A percentile compares a stretch with the other conserved stretches of the same genome.
These are phyloP conservation scores for Drosophila lacertosa DNA, from an alignment of 1,140 invertebrate species.

Conservation along the genomic window DNA sequence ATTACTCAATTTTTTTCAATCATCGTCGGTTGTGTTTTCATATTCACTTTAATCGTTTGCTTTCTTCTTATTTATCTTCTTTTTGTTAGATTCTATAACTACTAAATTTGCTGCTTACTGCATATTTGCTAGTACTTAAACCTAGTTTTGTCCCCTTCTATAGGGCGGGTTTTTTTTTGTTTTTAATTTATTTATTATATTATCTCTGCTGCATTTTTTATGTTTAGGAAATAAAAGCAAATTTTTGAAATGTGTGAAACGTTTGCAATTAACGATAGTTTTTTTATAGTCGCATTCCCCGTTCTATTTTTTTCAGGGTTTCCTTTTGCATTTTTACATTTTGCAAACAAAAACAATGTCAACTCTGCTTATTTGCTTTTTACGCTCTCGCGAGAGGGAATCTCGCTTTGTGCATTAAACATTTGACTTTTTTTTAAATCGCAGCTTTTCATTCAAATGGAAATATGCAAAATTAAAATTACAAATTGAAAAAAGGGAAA, in stretches of 20 bases:
- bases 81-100: constrained; percentile 52
- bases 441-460: constrained; percentile 20
- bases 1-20: constrained; percentile 1
- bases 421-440: constrained; percentile 14
- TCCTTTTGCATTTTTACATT: constrained; percentile 56
- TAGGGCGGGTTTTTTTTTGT: constrained; percentile 15
- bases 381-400: neutral
- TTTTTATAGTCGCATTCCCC: constrained; percentile 26
- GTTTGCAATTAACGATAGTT: constrained; percentile 20
- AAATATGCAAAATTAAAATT: constrained; percentile 55
- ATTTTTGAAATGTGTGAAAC: constrained; percentile 16
- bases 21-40: constrained; percentile 1
- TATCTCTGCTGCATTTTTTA: constrained; percentile 7
- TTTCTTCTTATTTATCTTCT: constrained; percentile 12
- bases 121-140: constrained; percentile 67
- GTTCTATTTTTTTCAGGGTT: constrained; percentile 16
- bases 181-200: constrained; percentile 34
- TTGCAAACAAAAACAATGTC: constrained; percentile 38
- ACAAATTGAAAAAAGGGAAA: constrained; percentile 19
- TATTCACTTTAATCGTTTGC: constrained; percentile 2
- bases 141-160: constrained; percentile 35
- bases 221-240: constrained; percentile 21
- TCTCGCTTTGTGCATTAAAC: constrained; percentile 36
- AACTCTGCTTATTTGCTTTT: constrained; percentile 29
- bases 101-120: constrained; percentile 62